Percentiles rank a stretch among this genome's conserved stretches.
Evolutionary conservation across 1,140 invertebrate genomes (phyloP).

Genomic region (Leptoteleia sp.): DNA sequence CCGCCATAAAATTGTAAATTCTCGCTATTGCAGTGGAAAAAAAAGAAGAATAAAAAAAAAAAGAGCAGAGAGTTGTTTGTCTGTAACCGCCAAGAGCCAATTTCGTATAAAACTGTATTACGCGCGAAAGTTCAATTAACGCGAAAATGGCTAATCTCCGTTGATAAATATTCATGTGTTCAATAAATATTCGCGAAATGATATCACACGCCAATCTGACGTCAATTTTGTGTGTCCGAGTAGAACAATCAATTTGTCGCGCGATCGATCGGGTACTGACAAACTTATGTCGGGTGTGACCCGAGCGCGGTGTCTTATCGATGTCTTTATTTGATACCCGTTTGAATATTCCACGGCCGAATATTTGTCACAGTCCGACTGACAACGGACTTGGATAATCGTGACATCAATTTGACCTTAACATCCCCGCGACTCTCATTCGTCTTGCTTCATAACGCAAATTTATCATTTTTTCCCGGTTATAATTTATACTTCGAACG

Average conservation of each 20-base stretch:
- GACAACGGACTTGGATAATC: constrained; percentile 59
- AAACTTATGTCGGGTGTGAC: constrained; percentile 32
- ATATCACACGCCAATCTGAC: constrained; percentile 28
- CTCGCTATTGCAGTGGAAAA: no score
- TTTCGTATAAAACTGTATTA: constrained; percentile 20
- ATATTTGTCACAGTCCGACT: constrained; percentile 49
- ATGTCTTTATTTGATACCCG: constrained; percentile 50
- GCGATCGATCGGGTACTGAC: constrained; percentile 40
- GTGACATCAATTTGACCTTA: constrained; percentile 60
- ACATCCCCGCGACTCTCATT: constrained; percentile 25
- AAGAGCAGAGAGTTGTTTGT: neutral
- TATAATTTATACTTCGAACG: no score
- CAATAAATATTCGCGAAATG: constrained; percentile 26
- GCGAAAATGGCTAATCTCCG: neutral
- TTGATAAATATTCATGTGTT: constrained; percentile 20
- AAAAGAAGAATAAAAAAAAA: no score
- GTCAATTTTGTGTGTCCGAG: constrained; percentile 31
- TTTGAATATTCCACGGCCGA: constrained; percentile 56
- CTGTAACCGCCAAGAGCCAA: constrained; percentile 7
- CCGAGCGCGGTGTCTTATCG: constrained; percentile 47
- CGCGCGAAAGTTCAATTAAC: constrained; percentile 20
- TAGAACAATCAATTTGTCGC: constrained; percentile 42
- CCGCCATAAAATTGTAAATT: neutral
- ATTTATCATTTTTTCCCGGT: no score
- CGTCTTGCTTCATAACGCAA: constrained; percentile 41